Conservation (phyloP, 2,113 vertebrate genomes). For the Syngnathus typhle region DNA sequence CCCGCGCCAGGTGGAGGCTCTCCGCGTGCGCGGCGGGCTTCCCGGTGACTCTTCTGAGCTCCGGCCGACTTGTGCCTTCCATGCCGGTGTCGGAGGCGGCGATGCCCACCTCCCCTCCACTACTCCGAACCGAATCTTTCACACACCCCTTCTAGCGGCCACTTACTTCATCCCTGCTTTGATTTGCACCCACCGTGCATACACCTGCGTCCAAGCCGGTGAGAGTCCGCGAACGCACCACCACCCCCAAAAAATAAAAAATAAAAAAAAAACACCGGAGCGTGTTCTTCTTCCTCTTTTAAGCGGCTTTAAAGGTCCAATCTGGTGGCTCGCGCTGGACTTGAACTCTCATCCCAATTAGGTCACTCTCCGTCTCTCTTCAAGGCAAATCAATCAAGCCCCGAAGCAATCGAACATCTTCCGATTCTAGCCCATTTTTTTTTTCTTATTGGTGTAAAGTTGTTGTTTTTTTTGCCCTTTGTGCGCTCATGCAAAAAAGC, state of each 20-base stretch:
- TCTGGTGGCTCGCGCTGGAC: slow-evolving; percentile 65
- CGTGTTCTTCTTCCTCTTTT: slow-evolving; percentile 49
- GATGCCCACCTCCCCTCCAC: slow-evolving; percentile 7
- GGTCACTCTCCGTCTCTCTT: slow-evolving; percentile 46
- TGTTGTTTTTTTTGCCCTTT: slow-evolving; percentile 15
- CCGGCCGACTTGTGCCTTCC: slow-evolving; percentile 46
- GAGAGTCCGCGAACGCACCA: slow-evolving; percentile 23
- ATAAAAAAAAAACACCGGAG: slow-evolving; percentile 8
- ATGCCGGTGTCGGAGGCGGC: slow-evolving; percentile 42
- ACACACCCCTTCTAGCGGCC: slow-evolving; percentile 17
- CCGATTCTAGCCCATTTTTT: neutral
- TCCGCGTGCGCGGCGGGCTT: slow-evolving; percentile 30
- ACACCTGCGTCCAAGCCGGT: slow-evolving; percentile 33
- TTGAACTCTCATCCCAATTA: slow-evolving; percentile 72
- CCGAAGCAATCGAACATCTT: neutral
- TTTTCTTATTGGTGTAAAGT: neutral
- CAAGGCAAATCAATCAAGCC: neutral
- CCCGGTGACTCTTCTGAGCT: slow-evolving; percentile 14
- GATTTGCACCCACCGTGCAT: slow-evolving; percentile 16
- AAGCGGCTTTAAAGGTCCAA: slow-evolving; percentile 71
- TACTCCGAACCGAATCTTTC: neutral
- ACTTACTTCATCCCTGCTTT: slow-evolving; percentile 20
- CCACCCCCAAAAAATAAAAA: neutral
- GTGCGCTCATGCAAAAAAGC: slow-evolving; percentile 30
- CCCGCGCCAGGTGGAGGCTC: slow-evolving; percentile 57